phyloP scores from a whole-genome alignment of 2,888 invertebrate genomes.

The Drosophila greeni region DNA sequence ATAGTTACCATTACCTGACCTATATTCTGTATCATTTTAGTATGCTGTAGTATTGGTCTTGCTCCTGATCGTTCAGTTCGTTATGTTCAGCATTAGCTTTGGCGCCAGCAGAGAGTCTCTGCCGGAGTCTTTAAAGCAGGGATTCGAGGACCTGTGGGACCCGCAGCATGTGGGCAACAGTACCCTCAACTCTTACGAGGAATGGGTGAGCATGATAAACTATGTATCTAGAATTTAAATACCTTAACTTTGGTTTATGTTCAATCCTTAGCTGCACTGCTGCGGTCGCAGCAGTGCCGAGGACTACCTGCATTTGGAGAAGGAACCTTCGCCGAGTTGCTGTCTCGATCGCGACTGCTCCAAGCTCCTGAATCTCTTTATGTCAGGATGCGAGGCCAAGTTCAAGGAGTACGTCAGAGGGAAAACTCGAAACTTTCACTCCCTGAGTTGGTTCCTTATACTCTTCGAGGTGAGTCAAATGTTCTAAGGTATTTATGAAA shows the following conservation, averaged over 20 bases:
- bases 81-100: slow-evolving; percentile 71
- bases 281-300: slow-evolving; percentile 72
- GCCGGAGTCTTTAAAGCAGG: slow-evolving; percentile 57
- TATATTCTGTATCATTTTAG: slow-evolving; percentile 33
- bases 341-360: slow-evolving; percentile 67
- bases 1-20: no score
- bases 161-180: slow-evolving; percentile 46
- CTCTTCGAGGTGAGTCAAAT: slow-evolving; percentile 58
- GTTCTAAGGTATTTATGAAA: not conserved
- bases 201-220: slow-evolving; percentile 62
- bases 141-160: slow-evolving; percentile 75
- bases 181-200: slow-evolving; percentile 64
- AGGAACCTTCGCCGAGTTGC: slow-evolving; percentile 66
- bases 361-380: slow-evolving; percentile 62
- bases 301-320: slow-evolving; percentile 68
- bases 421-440: slow-evolving; percentile 67
- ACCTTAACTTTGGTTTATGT: not conserved
- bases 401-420: slow-evolving; percentile 63
- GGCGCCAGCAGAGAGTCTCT: slow-evolving; percentile 56
- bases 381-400: slow-evolving; percentile 67
- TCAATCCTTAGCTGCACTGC: slow-evolving; percentile 63
- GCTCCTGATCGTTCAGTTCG: slow-evolving; percentile 68
- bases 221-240: no score
- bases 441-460: slow-evolving; percentile 73
- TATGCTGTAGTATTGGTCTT: slow-evolving; percentile 71